Evolutionary conservation across 30 jellyfish, hydroid and myxozoan genomes (phyloP), one percentile per base, ranked within the genome.

Genomic region (Cassiopea andromeda): DNA sequence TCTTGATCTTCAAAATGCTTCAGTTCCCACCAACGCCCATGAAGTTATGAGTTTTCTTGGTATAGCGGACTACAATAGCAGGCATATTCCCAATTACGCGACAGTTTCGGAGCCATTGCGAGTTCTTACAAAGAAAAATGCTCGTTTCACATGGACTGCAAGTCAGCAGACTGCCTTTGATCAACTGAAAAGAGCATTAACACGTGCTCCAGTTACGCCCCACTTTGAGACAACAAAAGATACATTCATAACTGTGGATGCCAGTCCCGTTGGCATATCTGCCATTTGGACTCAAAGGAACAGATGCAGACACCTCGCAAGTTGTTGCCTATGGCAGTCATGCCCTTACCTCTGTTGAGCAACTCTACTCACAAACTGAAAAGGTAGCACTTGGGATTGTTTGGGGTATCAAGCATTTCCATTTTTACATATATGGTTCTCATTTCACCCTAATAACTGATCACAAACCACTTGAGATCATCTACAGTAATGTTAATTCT

Each of bases 231-330:
- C 46, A 19, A 68, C 61, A 5, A 75, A 75, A 54, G 86, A 90
- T 2, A 70, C 97, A 9, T 10, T 19, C 9, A 54, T 90, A 8
- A 9, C 19, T 18, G 87, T 89, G 18, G 93, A 90, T 77, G 93
- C 97, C 7, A 82, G 90, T 44, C 90, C 93, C 9, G 89, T 90
- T 49, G 90, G 97, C 8, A 27, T 90, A 13, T 77, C 85, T 27
- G 95, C 89, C 18, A 49, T 87, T 38, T 38, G 75, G 43, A 2
- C 68, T 7, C 85, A 60, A 48, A 50, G 18, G 60, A 10, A 64
- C 47, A 13, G 43, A 86, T 10, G 7, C 64, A 54, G 10, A 54
- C 7, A 10, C 7, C 14, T 46, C 17, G 1, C 7, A 71, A 15
- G 73, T 89, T 1, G 66, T 80, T 17, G 87, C 92, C 6, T 89